Base-by-base conservation (phyloP, 2,113 vertebrate species). In the Dinomys branickii region DNA sequence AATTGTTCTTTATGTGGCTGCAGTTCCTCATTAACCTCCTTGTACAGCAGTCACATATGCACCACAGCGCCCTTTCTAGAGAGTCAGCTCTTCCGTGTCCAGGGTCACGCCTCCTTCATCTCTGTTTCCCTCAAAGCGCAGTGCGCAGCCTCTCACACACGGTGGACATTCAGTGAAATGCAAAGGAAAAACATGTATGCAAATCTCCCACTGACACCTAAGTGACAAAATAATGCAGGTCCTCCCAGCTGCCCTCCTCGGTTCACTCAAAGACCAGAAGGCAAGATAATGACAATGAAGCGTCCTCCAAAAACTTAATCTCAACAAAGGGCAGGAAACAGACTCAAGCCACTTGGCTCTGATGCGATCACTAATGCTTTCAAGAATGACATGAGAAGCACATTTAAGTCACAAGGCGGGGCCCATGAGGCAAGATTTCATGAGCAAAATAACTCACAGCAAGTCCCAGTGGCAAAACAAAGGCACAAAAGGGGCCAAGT, bases 321-420 rank as follows among this genome's bases (percentile, higher is more conserved):
- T 71, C 95, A 85, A 88, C 96, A 95, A 94, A 90, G 69, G 88
- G 71, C 91, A 94, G 95, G 95, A 97, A 95, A 97, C 35, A 90
- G 88, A 95, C 94, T 28, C 81, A 73, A 89, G 92, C 84, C 86
- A 50, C 63, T 50, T 65, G 88, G 95, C 88, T 90, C 94, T 82
- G 52, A 33, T 22, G 47, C 94, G 71, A 90, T 88, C 81, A 71
- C 77, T 82, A 77, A 93, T 17, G 95, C 87, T 95, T 81, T 95
- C 77, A 91, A 90, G 96, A 94, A 94, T 78, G 95, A 90, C 90
- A 88, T 24, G 63, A 71, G 75, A 93, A 95, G 92, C 95, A 93
- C 59, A 93, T 89, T 81, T 71, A 90, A 93, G 67, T 4, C 75
- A 88, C 90, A 69, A 94, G 96, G 63, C 0, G 1, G 41, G 82